Base-by-base conservation (phyloP, 2,888 invertebrate genomes). In the Acronicta alni region DNA sequence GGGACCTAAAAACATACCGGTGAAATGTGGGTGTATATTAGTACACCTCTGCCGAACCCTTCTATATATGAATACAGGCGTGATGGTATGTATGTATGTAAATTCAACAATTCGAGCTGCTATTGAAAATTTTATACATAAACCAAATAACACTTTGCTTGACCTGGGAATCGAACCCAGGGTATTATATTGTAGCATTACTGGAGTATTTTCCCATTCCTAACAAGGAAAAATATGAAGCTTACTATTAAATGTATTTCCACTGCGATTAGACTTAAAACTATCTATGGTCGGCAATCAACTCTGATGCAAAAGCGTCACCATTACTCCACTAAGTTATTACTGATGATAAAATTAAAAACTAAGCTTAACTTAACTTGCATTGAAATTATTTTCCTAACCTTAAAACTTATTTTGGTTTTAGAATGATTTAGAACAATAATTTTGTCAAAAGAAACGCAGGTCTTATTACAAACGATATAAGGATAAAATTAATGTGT, bases 221-320 rank as follows among this genome's bases (percentile, higher is more conserved):
- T n/a, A n/a, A n/a, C n/a, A n/a, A n/a, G n/a, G n/a, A n/a, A n/a
- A n/a, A n/a, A n/a, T n/a, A n/a, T n/a, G n/a, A n/a, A n/a, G n/a
- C n/a, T n/a, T n/a, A n/a, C n/a, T n/a, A n/a, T n/a, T n/a, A n/a
- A n/a, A n/a, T n/a, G n/a, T 37, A 39, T 65, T 60, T 37, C 37
- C 44, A 47, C 49, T 41, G 43, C 18, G 57, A 72, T 72, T 64
- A 48, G 26, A 49, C 30, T 57, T 48, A 65, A 47, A 30, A 52
- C 55, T 51, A 67, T 60, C 51, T 64, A 57, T 58, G 53, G 59
- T 42, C 48, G 46, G 59, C 20, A 55, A 64, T 71, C 72, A 64
- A 68, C 59, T 47, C 12, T 39, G 53, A 60, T 61, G 60, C 55
- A 68, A 64, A 65, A 64, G 48, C 57, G 30, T 72, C 58, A 58